Base-by-base conservation (phyloP, 2,888 invertebrate species). In the Maniola hyperantus region DNA sequence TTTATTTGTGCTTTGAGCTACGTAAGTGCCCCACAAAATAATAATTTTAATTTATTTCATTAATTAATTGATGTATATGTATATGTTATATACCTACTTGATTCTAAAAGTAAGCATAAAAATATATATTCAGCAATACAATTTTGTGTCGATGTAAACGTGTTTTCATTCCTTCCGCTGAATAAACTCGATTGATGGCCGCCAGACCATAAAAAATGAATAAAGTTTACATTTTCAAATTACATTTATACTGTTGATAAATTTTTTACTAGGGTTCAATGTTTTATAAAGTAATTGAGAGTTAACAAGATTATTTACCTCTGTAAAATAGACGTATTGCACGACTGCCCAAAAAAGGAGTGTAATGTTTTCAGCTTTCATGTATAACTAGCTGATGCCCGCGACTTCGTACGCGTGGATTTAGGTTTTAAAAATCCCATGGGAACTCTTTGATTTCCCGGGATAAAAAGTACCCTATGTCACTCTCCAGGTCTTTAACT, bases 131-230 rank as follows among this genome's bases (percentile, higher is more conserved):
- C 34, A 55, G 39, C 36, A 39, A 61, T 51, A 51, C 39, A 51
- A 51, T 61, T 61, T 61, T 51, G 34, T 51, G 42, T 51, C 61
- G 51, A 51, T 39, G 39, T 51, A 61, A 51, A 51, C 51, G 39
- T 61, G 42, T 61, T 60, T 61, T 39, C 61, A 61, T 61, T 51
- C 39, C 61, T 61, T 61, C 61, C 61, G 26, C 61, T 39, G 61
- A 61, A 61, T 61, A 61, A 61, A 61, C 61, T 61, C 61, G 61
- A 61, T 61, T 61, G 61, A 61, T 61, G 61, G 10, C 61, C 39
- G 61, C 61, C 61, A 51, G 61, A 61, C 61, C 61, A 61, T 61
- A 61, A 61, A 61, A 61, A 51, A 39, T 61, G 61, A 61, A 61
- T 61, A 61, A 61, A 61, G 51, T 61, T 61, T 61, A 61, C 61